These are phyloP conservation scores for Sander lucioperca DNA, from an alignment of 2,113 vertebrate species.

Conservation along the genomic window DNA sequence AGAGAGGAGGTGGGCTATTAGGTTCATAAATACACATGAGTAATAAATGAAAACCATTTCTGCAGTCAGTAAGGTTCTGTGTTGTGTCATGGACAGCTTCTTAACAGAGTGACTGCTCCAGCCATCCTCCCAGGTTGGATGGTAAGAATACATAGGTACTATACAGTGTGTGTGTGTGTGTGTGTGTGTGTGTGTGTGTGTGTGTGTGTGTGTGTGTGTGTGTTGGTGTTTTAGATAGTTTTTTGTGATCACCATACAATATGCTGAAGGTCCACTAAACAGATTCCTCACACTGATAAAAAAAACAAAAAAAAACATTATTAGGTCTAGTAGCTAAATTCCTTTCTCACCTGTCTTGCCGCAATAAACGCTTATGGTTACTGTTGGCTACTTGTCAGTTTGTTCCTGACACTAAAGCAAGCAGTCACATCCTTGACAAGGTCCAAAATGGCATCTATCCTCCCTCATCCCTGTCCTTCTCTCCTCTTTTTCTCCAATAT, in stretches of 20 bases:
- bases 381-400: background rate
- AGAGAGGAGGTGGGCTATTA: conserved; percentile 28
- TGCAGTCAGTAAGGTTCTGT: conserved; percentile 46
- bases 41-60: conserved; percentile 56
- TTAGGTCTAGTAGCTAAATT: background rate
- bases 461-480: conserved; percentile 13
- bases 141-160: background rate
- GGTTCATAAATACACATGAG: conserved; percentile 44
- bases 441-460: background rate
- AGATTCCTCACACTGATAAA: conserved; percentile 15
- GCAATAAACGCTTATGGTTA: background rate
- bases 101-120: conserved; percentile 38
- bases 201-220: background rate
- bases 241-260: background rate
- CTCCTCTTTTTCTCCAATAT: conserved; percentile 18
- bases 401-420: conserved; percentile 38
- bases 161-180: background rate
- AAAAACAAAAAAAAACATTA: conserved; percentile 9
- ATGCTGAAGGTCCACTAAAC: conserved; percentile 13
- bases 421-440: conserved; percentile 5
- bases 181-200: background rate
- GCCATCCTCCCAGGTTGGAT: conserved; percentile 46
- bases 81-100: conserved; percentile 66
- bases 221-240: conserved; percentile 8
- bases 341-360: background rate